These are phyloP conservation scores for Caenorhabditis parvicauda DNA, from an alignment of 2,888 invertebrate species.

Conservation along the genomic window DNA sequence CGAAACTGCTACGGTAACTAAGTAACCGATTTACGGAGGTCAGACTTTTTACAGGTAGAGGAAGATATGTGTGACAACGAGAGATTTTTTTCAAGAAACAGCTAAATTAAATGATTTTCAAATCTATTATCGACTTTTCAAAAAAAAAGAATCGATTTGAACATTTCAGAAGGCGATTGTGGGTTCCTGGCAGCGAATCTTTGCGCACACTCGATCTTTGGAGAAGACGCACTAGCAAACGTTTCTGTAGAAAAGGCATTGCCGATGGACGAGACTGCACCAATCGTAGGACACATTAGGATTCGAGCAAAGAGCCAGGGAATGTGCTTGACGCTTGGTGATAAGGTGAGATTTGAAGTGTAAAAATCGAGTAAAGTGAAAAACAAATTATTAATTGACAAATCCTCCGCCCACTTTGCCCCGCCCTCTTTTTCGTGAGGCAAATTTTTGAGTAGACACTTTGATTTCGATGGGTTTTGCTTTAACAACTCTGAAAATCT, in stretches of 20 bases:
- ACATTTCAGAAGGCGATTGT: conserved; percentile 76
- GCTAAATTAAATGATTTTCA: background rate
- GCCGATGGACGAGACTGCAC: conserved; percentile 70
- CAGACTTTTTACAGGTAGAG: too few species aligned
- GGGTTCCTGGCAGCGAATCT: conserved; percentile 99
- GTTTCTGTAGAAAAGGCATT: conserved; percentile 85
- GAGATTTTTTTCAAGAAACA: background rate
- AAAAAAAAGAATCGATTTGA: too few species aligned
- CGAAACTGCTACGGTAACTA: too few species aligned
- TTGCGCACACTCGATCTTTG: conserved; percentile 80
- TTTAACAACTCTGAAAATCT: background rate
- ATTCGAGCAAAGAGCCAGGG: conserved; percentile 99
- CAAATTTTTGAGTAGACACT: too few species aligned
- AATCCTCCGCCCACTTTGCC: too few species aligned
- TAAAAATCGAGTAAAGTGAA: too few species aligned
- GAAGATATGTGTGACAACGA: too few species aligned
- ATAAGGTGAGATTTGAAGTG: conserved; percentile 86
- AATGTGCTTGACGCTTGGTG: conserved; percentile 96
- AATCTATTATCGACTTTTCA: too few species aligned
- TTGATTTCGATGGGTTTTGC: too few species aligned
- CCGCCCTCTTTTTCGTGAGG: too few species aligned
- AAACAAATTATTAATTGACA: too few species aligned
- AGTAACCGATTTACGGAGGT: too few species aligned
- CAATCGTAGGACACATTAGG: conserved; percentile 93
- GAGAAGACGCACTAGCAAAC: conserved; percentile 97